These are phyloP conservation scores for Drosophila littoralis DNA, from an alignment of 1,140 invertebrate genomes.

Conservation along the genomic window DNA sequence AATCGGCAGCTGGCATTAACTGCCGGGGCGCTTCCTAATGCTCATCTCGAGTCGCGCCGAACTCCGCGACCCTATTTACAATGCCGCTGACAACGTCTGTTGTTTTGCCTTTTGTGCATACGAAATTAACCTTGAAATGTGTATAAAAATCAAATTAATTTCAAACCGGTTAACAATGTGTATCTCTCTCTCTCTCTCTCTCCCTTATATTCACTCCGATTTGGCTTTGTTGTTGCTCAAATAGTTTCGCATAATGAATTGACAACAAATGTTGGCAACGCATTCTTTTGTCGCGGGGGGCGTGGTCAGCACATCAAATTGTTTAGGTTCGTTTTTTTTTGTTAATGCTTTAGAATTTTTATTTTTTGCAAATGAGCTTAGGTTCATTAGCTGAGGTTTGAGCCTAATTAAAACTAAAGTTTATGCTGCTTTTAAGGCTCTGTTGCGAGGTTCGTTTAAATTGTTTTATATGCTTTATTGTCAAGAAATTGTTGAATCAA, in stretches of 20 bases:
- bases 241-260: constrained; percentile 44
- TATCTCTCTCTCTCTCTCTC: constrained; percentile 24
- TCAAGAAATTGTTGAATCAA: not conserved
- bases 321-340: not conserved
- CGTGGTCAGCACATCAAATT: not conserved
- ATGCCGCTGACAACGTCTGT: constrained; percentile 28
- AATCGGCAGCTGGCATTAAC: constrained; percentile 44
- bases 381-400: constrained; percentile 3
- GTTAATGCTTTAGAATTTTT: not conserved
- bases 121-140: constrained; percentile 63
- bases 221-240: constrained; percentile 22
- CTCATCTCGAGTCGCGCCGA: constrained; percentile 5
- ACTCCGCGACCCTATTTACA: constrained; percentile 32
- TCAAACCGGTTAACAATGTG: constrained; percentile 55
- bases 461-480: not conserved
- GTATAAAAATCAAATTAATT: constrained; percentile 41
- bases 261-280: constrained; percentile 15
- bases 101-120: constrained; percentile 33
- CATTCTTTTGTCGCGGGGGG: constrained; percentile 15
- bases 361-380: constrained; percentile 12
- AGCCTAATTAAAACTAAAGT: not conserved
- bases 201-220: constrained; percentile 31
- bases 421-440: not conserved
- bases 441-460: not conserved
- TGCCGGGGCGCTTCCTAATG: constrained; percentile 7